Evolutionary conservation across 1,140 invertebrate species (phyloP), one percentile per base, ranked within the genome.

Genomic region (Wiebesia pumilae): DNA sequence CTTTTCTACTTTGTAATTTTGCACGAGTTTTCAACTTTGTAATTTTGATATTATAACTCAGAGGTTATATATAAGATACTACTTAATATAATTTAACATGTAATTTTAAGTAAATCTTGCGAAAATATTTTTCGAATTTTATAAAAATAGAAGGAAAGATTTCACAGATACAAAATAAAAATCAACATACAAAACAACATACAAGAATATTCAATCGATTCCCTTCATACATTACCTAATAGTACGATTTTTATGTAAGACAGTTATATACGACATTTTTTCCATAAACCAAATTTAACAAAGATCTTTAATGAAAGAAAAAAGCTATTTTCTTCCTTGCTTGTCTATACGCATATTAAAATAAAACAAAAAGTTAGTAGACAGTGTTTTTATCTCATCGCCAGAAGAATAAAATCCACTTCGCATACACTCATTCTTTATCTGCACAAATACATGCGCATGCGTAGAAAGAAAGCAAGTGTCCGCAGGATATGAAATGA

Each of bases 331-430:
- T n/a, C 14, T 30, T 14, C 47, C 14, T 43, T 51, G 3, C 47
- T 12, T 43, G 51, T 19, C 71, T 58, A 77, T 40, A 43, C 82
- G 33, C 51, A 24, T 2, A 3, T 33, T 19, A 38, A 67, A 84
- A 84, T 69, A 80, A 85, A 85, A 51, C 16, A 85, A 38, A 54
- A 80, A n/a, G n/a, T n/a, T 47, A 33, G 38, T 4, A 79, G 38
- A 83, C 43, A 69, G 79, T 33, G 43, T 78, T 84, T 84, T 69
- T 84, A 85, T 85, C 84, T 81, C 84, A n/a, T 81, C 78, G 84
- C 77, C 78, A 35, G 16, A 78, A 65, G 69, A 62, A 81, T 65
- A 62, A 58, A 78, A 65, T 84, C 54, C 73, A 77, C 35, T 84
- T 38, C 47, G 51, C 71, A 58, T 65, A 27, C 58, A 40, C 35